Evolutionary conservation across 1,140 invertebrate species (phyloP).

Genomic region (Megalopta genalis): DNA sequence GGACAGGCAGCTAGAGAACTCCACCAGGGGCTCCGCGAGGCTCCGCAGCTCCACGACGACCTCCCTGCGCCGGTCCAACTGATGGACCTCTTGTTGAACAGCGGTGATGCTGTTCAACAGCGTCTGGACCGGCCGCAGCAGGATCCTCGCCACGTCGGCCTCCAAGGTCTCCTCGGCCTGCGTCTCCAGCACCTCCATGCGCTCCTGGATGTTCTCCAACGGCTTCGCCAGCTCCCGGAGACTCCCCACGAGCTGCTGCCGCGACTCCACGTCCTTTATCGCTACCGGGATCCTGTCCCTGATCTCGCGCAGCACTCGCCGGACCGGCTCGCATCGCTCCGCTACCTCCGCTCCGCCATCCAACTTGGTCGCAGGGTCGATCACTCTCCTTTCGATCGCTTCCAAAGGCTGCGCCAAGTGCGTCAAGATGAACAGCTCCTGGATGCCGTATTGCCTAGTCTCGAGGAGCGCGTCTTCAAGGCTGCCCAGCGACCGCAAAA

Average conservation of each 20-base stretch:
- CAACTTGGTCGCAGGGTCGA: conserved; percentile 48
- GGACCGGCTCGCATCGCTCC: conserved; percentile 49
- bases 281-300: conserved; percentile 58
- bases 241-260: conserved; percentile 60
- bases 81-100: conserved; percentile 23
- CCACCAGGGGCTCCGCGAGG: conserved; percentile 66
- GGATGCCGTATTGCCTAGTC: conserved; percentile 56
- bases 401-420: conserved; percentile 59
- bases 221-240: conserved; percentile 66
- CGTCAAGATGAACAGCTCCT: conserved; percentile 66
- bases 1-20: conserved; percentile 68
- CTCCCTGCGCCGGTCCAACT: conserved; percentile 47
- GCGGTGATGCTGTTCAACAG: conserved; percentile 39
- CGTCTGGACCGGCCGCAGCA: conserved; percentile 56
- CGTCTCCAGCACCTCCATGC: conserved; percentile 59
- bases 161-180: conserved; percentile 63
- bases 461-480: conserved; percentile 57
- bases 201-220: conserved; percentile 61
- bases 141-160: conserved; percentile 64
- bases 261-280: conserved; percentile 58
- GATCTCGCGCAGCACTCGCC: conserved; percentile 57
- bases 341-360: neutral
- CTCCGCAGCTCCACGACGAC: conserved; percentile 50
- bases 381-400: conserved; percentile 60
- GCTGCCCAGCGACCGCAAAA: conserved; percentile 62